Evolutionary conservation across 1,140 invertebrate species (phyloP), one percentile per base, ranked within the genome.

Genomic region (Drosophila murphyi): DNA sequence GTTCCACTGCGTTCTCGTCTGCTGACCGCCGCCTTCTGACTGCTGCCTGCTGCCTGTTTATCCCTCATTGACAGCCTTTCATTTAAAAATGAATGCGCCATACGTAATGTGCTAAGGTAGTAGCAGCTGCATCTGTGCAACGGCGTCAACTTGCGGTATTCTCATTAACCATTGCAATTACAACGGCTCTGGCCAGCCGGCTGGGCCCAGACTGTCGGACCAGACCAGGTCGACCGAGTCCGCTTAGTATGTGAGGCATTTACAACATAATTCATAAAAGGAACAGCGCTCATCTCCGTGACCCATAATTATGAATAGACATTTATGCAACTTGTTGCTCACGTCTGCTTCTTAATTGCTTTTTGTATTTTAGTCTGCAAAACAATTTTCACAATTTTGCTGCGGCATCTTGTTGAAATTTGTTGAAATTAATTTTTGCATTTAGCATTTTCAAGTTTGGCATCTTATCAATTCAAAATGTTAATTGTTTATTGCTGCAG

Each of bases 111-210:
- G n/a, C n/a, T n/a, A 47, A 35, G 20, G 20, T 10, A 43, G 41
- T 41, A 8, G 29, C 47, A 51, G 62, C 50, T 45, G 51, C 72
- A 34, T 59, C 45, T 64, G 41, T 41, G 51, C 56, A 64, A 59
- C 57, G 35, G 59, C 81, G 29, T 35, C 72, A 72, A 48, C 60
- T 83, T 88, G 83, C 78, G 77, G 85, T 83, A 88, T 88, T 80
- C 80, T 83, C 83, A 87, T 87, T 87, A 87, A 77, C 72, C 85
- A 88, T 72, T 83, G 80, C 77, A 88, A 88, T 88, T 88, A 78
- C 85, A 88, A 68, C 68, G 65, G 74, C 12, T 29, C 35, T 10
- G 51, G 37, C 8, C 57, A 55, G 37, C 65, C 60, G 52, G 52
- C 63, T 41, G 52, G 43, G 35, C 45, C 50, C 28, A 7, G 41